Conservation (phyloP, 2,797 vertebrate genomes). For the Gouania willdenowi region DNA sequence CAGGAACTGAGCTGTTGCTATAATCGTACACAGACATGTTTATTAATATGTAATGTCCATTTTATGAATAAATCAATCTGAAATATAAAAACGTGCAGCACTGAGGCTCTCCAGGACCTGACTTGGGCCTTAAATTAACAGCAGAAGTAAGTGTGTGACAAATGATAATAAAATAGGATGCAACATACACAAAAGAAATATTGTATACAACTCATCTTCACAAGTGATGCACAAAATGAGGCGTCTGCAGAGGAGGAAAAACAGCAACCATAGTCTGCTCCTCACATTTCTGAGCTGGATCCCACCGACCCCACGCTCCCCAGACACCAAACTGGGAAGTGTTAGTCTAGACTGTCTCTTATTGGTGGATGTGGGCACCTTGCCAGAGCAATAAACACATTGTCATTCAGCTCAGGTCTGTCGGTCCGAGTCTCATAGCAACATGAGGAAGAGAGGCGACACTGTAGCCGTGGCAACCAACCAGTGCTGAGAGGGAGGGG, state of each 20-base stretch:
- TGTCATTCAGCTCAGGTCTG: constrained; percentile 72
- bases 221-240: not conserved
- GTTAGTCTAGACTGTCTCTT: constrained; percentile 57
- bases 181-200: too few relatives aligned
- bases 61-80: too few relatives aligned
- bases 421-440: constrained; percentile 71
- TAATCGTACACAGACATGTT: too few relatives aligned
- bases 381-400: constrained; percentile 57
- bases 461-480: constrained; percentile 72
- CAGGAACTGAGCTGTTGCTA: too few relatives aligned
- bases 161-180: too few relatives aligned
- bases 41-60: too few relatives aligned
- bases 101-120: too few relatives aligned
- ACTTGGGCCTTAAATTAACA: too few relatives aligned
- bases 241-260: not conserved
- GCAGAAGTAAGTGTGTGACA: too few relatives aligned
- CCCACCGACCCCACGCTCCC: constrained; percentile 9
- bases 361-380: constrained; percentile 55
- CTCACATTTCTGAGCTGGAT: constrained; percentile 19
- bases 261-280: constrained; percentile 9
- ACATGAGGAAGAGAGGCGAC: constrained; percentile 69
- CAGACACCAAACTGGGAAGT: constrained; percentile 39
- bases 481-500: constrained; percentile 60
- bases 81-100: too few relatives aligned
- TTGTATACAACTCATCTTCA: too few relatives aligned